Conservation (phyloP, 2,888 invertebrate genomes). For the Emmelina monodactyla region DNA sequence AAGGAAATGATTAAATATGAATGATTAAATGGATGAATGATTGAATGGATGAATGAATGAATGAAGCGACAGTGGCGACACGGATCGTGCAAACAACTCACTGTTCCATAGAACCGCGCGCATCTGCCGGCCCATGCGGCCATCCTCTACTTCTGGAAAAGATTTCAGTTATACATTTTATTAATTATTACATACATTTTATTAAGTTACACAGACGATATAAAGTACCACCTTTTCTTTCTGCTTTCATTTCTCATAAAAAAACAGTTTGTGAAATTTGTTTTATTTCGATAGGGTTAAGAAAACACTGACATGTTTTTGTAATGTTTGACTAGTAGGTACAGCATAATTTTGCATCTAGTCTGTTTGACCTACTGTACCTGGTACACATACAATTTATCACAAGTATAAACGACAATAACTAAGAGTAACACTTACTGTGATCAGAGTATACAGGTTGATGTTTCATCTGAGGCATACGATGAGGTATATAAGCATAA, state of each 20-base stretch:
- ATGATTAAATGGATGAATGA: slow-evolving; percentile 10
- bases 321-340: too few species aligned
- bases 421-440: slow-evolving; percentile 41
- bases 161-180: slow-evolving; percentile 14
- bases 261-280: too few species aligned
- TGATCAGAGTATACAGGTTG: slow-evolving; percentile 68
- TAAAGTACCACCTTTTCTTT: too few species aligned
- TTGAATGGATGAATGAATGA: slow-evolving; percentile 14
- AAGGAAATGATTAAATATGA: neutral
- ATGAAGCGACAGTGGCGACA: slow-evolving; percentile 31
- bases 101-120: slow-evolving; percentile 88
- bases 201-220: too few species aligned
- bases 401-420: slow-evolving; percentile 2
- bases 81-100: slow-evolving; percentile 63
- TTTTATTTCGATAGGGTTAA: too few species aligned
- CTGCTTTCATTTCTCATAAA: too few species aligned
- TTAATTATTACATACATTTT: too few species aligned
- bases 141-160: slow-evolving; percentile 78
- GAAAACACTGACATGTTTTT: too few species aligned
- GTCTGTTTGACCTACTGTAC: too few species aligned
- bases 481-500: slow-evolving; percentile 47
- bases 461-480: slow-evolving; percentile 50
- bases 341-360: too few species aligned
- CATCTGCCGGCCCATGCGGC: slow-evolving; percentile 80
- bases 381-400: too few species aligned